Base-by-base conservation (phyloP, 2,113 vertebrate species). In the Embiotoca jacksoni region DNA sequence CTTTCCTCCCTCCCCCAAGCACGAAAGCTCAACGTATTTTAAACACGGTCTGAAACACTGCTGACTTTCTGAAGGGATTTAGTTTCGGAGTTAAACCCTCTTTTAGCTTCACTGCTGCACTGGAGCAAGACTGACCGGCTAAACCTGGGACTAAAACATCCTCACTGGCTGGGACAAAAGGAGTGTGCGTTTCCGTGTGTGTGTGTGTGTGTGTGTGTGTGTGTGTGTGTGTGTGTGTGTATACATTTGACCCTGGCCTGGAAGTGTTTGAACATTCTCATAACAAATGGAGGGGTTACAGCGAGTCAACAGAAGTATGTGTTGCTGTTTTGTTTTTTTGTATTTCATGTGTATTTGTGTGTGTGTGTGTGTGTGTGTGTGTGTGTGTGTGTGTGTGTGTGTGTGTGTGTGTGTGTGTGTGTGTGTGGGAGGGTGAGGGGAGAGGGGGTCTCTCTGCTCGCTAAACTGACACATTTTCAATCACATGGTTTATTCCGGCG, bases 381-480 rank as follows among this genome's bases (percentile, higher is more conserved):
- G 39, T 44, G 23, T 72, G 30, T 78, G 63, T 67, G 49, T 62
- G 47, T 59, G 32, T 62, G 35, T 66, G 56, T 80, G 47, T n/a
- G 41, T 64, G 30, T 55, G 44, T 70, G 32, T 57, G 53, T 61
- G 68, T 54, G 54, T 56, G 33, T 41, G 37, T 78, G 57, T 64
- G 53, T 77, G 56, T 75, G 56, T 64, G 64, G 47, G 54, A 23
- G 23, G 23, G 49, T 3, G 62, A 56, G 0, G 3, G 23, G 23
- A 23, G 23, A 23, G 23, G 23, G 23, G 23, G 23, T 23, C 23
- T 3, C 0, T 6, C 58, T 54, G 64, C 44, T 67, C 32, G 5
- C 87, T 86, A 85, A 89, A 86, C 76, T 79, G 86, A 85, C 88
- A 90, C 84, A 88, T 88, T 88, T 89, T 89, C 86, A 89, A 84